These are phyloP conservation scores for Pluvianellus socialis DNA, from an alignment of 2,113 vertebrate genomes.

Conservation along the genomic window DNA sequence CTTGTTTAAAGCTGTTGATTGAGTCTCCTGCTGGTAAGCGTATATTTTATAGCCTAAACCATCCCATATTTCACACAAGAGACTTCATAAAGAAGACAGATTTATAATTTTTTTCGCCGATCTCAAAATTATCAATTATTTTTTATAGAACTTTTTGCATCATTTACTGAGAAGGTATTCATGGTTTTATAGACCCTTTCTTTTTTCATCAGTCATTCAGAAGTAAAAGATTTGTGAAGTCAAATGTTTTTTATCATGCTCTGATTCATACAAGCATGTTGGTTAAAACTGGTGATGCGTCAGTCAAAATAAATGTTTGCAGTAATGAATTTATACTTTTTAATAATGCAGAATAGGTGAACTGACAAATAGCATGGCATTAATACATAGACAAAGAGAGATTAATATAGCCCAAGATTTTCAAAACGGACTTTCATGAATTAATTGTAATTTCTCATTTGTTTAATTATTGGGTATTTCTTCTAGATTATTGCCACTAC, in stretches of 20 bases:
- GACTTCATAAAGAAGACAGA: conserved; percentile 56
- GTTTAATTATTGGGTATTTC: neutral
- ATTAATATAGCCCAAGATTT: neutral
- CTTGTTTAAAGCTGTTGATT: conserved; percentile 58
- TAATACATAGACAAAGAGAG: conserved; percentile 20
- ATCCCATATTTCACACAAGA: conserved; percentile 64
- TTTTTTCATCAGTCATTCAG: conserved; percentile 58
- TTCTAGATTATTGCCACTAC: neutral
- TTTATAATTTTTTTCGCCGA: conserved; percentile 71
- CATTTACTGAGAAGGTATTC: conserved; percentile 64
- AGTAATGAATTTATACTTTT: conserved; percentile 50
- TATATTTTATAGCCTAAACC: conserved; percentile 55
- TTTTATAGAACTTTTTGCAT: conserved; percentile 68
- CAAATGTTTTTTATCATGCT: conserved; percentile 54
- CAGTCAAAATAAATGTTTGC: conserved; percentile 59
- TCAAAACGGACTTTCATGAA: neutral
- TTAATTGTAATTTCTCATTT: conserved; percentile 11
- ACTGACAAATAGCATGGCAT: conserved; percentile 16
- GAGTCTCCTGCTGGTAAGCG: conserved; percentile 55
- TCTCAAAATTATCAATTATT: conserved; percentile 74
- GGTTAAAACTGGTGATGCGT: conserved; percentile 43
- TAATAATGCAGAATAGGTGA: conserved; percentile 50
- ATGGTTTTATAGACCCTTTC: conserved; percentile 55
- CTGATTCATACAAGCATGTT: conserved; percentile 49
- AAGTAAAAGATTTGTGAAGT: conserved; percentile 73